Evolutionary conservation across 2,888 invertebrate genomes (phyloP).

Genomic region (Abrostola triplasia): DNA sequence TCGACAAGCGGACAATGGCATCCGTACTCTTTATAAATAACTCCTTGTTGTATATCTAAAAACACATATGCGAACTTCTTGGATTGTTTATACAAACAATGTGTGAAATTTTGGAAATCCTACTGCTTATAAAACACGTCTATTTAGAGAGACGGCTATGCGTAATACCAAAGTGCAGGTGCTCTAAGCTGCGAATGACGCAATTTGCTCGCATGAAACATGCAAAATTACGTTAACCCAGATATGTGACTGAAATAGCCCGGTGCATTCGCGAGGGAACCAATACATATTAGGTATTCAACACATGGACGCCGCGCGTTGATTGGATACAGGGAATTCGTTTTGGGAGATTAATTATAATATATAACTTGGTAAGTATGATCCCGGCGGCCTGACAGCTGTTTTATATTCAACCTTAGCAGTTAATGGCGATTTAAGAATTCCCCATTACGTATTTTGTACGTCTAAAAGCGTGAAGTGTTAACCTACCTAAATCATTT

Average conservation of each 20-base stretch:
- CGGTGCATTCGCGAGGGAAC: conserved; percentile 53
- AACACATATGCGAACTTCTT: too few relatives aligned
- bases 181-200: conserved; percentile 30
- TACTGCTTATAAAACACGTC: conserved; percentile 1
- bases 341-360: conserved; percentile 44
- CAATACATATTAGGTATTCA: conserved; percentile 51
- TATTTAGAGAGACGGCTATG: conserved; percentile 7
- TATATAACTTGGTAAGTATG: not conserved
- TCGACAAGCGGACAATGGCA: too few relatives aligned
- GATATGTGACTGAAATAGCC: conserved; percentile 71
- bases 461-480: too few relatives aligned
- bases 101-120: conserved; percentile 1
- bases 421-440: too few relatives aligned
- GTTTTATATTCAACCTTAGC: not conserved
- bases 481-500: too few relatives aligned
- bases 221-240: conserved; percentile 73
- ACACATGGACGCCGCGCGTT: conserved; percentile 23
- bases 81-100: too few relatives aligned
- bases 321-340: conserved; percentile 25
- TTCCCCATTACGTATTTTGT: too few relatives aligned
- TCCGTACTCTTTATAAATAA: too few relatives aligned
- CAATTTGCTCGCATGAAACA: conserved; percentile 50
- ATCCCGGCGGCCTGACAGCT: not conserved
- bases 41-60: too few relatives aligned
- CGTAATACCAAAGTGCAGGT: conserved; percentile 32